phyloP scores from a whole-genome alignment of 92 coral and sea anemone genomes.

The Zoanthus sansibaricus region DNA sequence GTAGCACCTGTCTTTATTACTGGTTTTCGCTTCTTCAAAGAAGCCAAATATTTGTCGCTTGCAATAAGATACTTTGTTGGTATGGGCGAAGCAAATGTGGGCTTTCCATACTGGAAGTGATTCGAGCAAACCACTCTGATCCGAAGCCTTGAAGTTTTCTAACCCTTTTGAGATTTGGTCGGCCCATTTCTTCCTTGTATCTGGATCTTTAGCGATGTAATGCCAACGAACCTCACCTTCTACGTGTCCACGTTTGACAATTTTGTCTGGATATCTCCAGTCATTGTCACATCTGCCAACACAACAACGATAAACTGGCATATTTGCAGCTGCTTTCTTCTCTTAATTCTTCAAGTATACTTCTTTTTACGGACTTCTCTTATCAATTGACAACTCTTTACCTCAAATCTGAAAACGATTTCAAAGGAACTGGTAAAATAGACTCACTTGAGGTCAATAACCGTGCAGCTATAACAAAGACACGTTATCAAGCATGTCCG shows the following conservation, averaged over 20 bases:
- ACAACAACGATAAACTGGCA: too few species aligned
- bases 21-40: constrained; percentile 42
- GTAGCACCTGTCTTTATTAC: not conserved
- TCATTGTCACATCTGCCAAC: not conserved
- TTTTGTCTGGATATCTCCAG: constrained; percentile 21
- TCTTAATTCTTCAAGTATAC: too few species aligned
- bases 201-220: constrained; percentile 51
- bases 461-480: too few species aligned
- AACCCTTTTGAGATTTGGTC: constrained; percentile 41
- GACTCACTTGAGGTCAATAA: too few species aligned
- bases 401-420: too few species aligned
- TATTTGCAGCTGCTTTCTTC: too few species aligned
- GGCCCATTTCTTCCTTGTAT: constrained; percentile 31
- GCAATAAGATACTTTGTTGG: constrained; percentile 50
- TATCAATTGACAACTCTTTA: too few species aligned
- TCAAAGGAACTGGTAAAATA: too few species aligned
- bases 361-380: too few species aligned
- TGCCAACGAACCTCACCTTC: constrained; percentile 42
- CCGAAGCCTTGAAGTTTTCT: constrained; percentile 43
- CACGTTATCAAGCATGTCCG: too few species aligned
- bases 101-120: constrained; percentile 65
- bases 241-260: constrained; percentile 37
- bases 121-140: constrained; percentile 56
- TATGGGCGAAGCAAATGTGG: constrained; percentile 47
- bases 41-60: constrained; percentile 23